A percentile compares a stretch with the other conserved stretches of the same genome.
phyloP scores from a whole-genome alignment of 1,140 invertebrate genomes.

The Neotoxoptera formosana region DNA sequence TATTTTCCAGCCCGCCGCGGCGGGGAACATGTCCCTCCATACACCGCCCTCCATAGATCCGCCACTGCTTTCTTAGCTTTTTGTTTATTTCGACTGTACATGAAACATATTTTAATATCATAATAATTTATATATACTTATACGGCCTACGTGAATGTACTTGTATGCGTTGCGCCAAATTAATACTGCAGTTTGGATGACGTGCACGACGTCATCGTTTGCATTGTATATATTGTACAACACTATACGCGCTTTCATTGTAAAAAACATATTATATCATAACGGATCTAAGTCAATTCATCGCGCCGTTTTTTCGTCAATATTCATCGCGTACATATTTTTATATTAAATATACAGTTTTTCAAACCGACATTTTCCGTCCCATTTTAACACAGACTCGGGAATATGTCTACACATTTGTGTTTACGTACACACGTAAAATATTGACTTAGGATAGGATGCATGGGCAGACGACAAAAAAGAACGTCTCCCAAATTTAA shows the following conservation, averaged over 20 bases:
- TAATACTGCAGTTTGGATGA: slow-evolving; percentile 1
- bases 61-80: background rate
- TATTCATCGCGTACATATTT: no score
- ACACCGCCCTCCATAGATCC: background rate
- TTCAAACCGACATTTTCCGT: no score
- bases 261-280: background rate
- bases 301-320: no score
- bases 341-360: no score
- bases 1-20: no score
- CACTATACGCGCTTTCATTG: background rate
- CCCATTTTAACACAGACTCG: no score
- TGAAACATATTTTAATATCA: background rate
- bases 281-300: background rate
- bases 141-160: slow-evolving; percentile 12
- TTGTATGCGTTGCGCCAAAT: background rate
- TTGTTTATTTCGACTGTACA: background rate
- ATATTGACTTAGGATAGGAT: no score
- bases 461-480: no score
- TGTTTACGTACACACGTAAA: no score
- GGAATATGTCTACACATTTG: no score
- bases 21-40: no score
- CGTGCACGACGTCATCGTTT: background rate
- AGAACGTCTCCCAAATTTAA: no score
- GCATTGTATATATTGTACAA: background rate
- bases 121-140: background rate